Base-by-base conservation (phyloP, 2,797 vertebrate genomes). In the Sebastes steindachneri region DNA sequence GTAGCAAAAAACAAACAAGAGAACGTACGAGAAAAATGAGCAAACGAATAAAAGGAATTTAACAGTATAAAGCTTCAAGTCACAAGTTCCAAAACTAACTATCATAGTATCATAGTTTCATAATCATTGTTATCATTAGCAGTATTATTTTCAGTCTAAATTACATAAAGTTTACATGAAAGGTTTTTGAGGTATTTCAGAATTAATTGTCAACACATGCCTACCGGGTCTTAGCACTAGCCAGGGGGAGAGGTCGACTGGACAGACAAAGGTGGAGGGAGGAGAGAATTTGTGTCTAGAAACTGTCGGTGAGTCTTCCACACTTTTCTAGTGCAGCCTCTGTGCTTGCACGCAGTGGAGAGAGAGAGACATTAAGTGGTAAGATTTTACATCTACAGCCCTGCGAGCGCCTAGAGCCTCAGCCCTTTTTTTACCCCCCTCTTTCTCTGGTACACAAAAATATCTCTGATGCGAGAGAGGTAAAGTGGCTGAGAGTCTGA, bases 121-220 rank as follows among this genome's bases (percentile, higher is more conserved):
- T 96, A 95, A 94, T 95, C 94, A 94, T 95, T 86, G 92, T 95
- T 94, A 95, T 96, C 94, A 95, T 95, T 95, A 95, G 92, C 94
- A 95, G 95, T 96, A 93, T 93, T 93, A 93, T 94, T 94, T 95
- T 96, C 91, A 95, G 94, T 95, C 95, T 96, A 97, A 96, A 96
- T 98, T 97, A 99, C 98, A 98, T 98, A 99, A 98, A 99, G 97
- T 98, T 98, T 98, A 98, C 98, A 99, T 97, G 97, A 98, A 98
- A 98, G 96, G 97, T 95, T 93, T 98, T 98, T 99, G 98, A 98
- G 98, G 98, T 99, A 99, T 99, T 99, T 99, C 97, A 98, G 98
- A 98, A 98, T 98, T 97, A 98, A 99, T 98, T 99, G 97, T 98
- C 97, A 98, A 98, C 95, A 98, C 95, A 93, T 64, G 95, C 98